A percentile compares a stretch with the other conserved stretches of the same genome.
phyloP scores from a whole-genome alignment of 2,888 invertebrate species.

The Andrena praecox region DNA sequence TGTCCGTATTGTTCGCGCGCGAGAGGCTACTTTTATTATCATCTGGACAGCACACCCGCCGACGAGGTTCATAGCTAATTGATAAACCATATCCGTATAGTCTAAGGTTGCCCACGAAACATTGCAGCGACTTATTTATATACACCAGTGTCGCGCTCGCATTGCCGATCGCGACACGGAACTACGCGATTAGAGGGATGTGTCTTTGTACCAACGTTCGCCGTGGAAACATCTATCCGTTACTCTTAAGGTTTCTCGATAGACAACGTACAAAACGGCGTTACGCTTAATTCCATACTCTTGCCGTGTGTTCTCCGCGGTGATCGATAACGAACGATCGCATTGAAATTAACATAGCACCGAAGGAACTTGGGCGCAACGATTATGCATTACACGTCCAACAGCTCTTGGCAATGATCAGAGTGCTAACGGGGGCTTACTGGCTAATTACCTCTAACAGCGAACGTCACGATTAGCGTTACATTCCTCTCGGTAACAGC shows the following conservation, averaged over 20 bases:
- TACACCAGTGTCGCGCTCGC: conserved; percentile 61
- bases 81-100: conserved; percentile 21
- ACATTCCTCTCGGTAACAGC: conserved; percentile 64
- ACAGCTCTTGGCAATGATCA: conserved; percentile 62
- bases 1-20: conserved; percentile 1
- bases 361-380: conserved; percentile 61
- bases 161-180: conserved; percentile 38
- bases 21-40: conserved; percentile 44
- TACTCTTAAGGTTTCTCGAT: conserved; percentile 23
- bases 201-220: conserved; percentile 65
- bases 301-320: neutral
- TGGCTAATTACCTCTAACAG: conserved; percentile 59
- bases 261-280: conserved; percentile 50
- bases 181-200: conserved; percentile 59
- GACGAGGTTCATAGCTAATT: conserved; percentile 48
- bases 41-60: conserved; percentile 35
- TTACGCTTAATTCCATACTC: conserved; percentile 17
- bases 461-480: conserved; percentile 56
- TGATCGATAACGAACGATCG: conserved; percentile 45
- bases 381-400: conserved; percentile 60
- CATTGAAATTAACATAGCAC: conserved; percentile 58
- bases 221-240: conserved; percentile 11
- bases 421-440: conserved; percentile 59
- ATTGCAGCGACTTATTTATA: conserved; percentile 53
- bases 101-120: conserved; percentile 52